Evolutionary conservation across 2,888 invertebrate genomes (phyloP), one percentile per base, ranked within the genome.

Genomic region (Hymenopus coronatus): DNA sequence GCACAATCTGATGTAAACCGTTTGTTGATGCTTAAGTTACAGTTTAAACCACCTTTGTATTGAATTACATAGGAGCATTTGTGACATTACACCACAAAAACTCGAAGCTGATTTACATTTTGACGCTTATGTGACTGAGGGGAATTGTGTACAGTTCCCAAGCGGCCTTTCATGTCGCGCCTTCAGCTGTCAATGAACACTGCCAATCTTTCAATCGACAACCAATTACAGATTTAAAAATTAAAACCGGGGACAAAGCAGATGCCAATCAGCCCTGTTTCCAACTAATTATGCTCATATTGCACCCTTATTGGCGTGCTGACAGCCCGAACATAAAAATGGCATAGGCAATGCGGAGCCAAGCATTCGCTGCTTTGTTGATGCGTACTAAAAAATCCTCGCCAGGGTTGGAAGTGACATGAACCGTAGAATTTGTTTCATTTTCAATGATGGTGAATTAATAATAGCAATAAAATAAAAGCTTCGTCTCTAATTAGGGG

Each of bases 161-260:
- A 40, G 12, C 54, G 25, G 20, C 54, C 54, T 70, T 70, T 70
- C 54, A 70, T 70, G 54, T 70, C 54, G 54, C 54, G 87, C 70
- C 82, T 87, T 87, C 82, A 33, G 82, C 82, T 82, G 87, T 87
- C 82, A 87, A 82, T 87, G 82, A 27, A 82, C 87, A 25, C 28
- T 87, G 87, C 82, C 87, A 87, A 82, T 87, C 87, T 82, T 87
- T 82, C 82, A 87, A 30, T 82, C 87, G 87, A 87, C 82, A 87
- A 82, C 87, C 87, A 87, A 87, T 87, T 87, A 87, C 82, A 82
- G 87, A 87, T 87, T 87, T 87, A 82, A 87, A 87, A 82, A 82
- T 87, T 87, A n/a, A 87, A 87, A 87, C 20, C 54, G 54, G 54
- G 54, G 54, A 70, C 54, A 70, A 70, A 70, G 54, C 54, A 70